Conservation (phyloP, 2,888 invertebrate species). For the Phymatocera aterrima region DNA sequence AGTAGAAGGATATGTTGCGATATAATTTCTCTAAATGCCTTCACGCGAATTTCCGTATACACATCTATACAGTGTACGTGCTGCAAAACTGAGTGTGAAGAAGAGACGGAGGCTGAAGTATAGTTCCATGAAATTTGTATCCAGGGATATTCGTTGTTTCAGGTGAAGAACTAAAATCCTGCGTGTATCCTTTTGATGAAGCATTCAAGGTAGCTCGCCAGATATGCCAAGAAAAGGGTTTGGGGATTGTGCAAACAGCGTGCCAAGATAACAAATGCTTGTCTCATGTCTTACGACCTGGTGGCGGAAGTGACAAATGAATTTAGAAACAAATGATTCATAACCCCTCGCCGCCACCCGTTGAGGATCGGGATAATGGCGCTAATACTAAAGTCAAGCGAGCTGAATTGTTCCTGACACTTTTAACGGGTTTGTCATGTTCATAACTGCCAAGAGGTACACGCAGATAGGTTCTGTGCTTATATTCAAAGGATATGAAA, state of each 20-base stretch:
- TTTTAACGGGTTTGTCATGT: slow-evolving; percentile 19
- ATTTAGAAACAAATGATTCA: slow-evolving; percentile 37
- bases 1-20: neutral
- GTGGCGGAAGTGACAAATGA: slow-evolving; percentile 3
- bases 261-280: slow-evolving; percentile 15
- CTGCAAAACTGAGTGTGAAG: neutral
- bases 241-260: slow-evolving; percentile 16
- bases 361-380: slow-evolving; percentile 30
- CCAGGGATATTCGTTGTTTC: neutral
- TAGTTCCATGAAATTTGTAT: neutral
- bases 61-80: neutral
- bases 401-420: slow-evolving; percentile 13
- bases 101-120: neutral
- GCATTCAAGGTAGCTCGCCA: neutral
- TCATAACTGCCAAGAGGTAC: neutral
- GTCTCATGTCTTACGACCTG: slow-evolving; percentile 15
- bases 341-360: too few relatives aligned
- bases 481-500: neutral
- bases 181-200: neutral
- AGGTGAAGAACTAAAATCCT: neutral
- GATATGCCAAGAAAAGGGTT: neutral
- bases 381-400: neutral
- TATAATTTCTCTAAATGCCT: neutral
- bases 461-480: neutral
- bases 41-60: neutral